Evolutionary conservation across 53 echinoderm and acorn worm genomes (phyloP).

Genomic region (Actinopyga echinites): DNA sequence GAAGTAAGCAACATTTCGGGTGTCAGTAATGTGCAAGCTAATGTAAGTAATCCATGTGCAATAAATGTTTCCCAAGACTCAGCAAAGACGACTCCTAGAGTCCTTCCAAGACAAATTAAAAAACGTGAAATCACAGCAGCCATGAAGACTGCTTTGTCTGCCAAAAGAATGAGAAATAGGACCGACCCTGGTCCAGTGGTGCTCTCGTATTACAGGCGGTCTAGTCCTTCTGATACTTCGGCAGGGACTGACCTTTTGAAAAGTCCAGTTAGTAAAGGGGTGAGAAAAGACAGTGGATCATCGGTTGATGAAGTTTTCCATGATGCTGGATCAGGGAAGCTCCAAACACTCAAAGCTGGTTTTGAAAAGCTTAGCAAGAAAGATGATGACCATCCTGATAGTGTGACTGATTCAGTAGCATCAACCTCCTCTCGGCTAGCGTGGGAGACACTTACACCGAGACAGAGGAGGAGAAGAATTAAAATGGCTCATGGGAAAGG

Average conservation of each 20-base stretch:
- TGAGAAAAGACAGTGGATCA: conserved; percentile 67
- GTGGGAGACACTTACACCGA: conserved; percentile 86
- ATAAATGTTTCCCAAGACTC: conserved; percentile 20
- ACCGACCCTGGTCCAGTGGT: conserved; percentile 76
- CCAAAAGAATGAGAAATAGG: conserved; percentile 69
- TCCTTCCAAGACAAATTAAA: not conserved
- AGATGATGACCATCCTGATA: conserved; percentile 76
- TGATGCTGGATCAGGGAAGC: conserved; percentile 51
- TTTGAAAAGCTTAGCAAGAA: conserved; percentile 65
- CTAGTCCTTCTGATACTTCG: conserved; percentile 45
- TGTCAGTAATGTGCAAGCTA: conserved; percentile 31
- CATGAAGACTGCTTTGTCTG: conserved; percentile 47
- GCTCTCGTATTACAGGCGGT: conserved; percentile 26
- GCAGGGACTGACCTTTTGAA: conserved; percentile 47
- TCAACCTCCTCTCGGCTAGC: conserved; percentile 77
- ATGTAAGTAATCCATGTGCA: conserved; percentile 38
- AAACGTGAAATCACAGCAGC: conserved; percentile 52
- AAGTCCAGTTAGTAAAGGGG: conserved; percentile 39
- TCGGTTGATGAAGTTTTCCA: conserved; percentile 56
- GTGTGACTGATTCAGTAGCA: conserved; percentile 78
- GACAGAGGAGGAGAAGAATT: conserved; percentile 81
- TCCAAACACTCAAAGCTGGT: conserved; percentile 69
- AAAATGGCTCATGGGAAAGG: conserved; percentile 68
- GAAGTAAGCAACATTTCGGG: conserved; percentile 1
- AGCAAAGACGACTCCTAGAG: not conserved